Evolutionary conservation across 2,113 vertebrate species (phyloP), one percentile per base, ranked within the genome.

Genomic region (Danionella cerebrum): DNA sequence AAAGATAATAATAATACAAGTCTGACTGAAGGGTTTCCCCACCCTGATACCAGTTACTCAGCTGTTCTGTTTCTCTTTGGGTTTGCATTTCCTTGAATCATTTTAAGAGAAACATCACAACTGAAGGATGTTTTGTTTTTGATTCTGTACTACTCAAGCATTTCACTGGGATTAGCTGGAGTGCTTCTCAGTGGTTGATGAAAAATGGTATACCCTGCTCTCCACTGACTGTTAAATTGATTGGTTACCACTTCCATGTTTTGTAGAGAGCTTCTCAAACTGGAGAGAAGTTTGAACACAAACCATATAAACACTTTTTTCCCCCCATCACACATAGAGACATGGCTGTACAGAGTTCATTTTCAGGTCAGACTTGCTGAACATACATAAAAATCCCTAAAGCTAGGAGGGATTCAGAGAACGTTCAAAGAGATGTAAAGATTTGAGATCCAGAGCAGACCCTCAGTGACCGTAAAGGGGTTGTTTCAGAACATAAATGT

Each of bases 51-150:
- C 27, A 36, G 39, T 44, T 60, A 60, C 31, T 5, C 27, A 31
- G 12, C 53, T 53, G 36, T 53, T 72, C 25, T 45, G 35, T 25
- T 35, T 11, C n/a, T 25, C 35, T 22, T 35, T 14, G 14, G 25
- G 5, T 48, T 33, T 64, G 53, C 10, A 18, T 36, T 71, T 29
- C 41, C n/a, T 39, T 64, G 29, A 48, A 24, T 27, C 19, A 51
- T 65, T 39, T 38, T 65, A 53, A 53, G 25, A 19, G 27, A 53
- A 53, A 44, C 57, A 44, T 60, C 39, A n/a, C n/a, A n/a, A n/a
- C n/a, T n/a, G n/a, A n/a, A n/a, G n/a, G n/a, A n/a, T n/a, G n/a
- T n/a, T n/a, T n/a, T n/a, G n/a, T n/a, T n/a, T n/a, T n/a, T n/a
- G n/a, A n/a, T n/a, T n/a, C n/a, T n/a, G n/a, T n/a, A n/a, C 22